These are phyloP conservation scores for Zosterops hypoxanthus DNA, from an alignment of 2,113 vertebrate species.

Conservation along the genomic window DNA sequence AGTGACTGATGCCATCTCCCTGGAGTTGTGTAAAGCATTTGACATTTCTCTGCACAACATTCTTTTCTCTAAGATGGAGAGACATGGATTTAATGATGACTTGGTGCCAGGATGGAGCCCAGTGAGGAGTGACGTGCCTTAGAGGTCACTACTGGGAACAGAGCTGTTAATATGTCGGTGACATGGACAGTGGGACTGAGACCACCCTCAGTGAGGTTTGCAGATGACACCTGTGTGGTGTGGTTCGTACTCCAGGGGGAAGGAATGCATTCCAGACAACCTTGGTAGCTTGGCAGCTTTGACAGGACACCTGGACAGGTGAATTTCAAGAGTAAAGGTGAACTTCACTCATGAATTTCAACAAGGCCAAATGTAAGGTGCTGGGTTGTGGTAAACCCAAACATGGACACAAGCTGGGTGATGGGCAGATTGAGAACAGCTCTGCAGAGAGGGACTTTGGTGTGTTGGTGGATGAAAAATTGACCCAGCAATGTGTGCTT, in stretches of 20 bases:
- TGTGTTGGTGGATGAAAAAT: not conserved
- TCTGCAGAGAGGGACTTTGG: not conserved
- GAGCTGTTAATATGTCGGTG: accelerated
- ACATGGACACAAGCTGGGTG: too few species aligned
- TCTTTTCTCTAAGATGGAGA: not conserved
- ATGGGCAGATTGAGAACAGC: not conserved
- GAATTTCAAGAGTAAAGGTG: not conserved
- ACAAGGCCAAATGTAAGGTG: not conserved
- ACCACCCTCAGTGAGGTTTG: not conserved
- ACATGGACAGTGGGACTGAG: not conserved
- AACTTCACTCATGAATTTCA: not conserved
- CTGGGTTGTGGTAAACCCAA: not conserved
- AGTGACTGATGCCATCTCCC: not conserved
- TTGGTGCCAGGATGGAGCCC: not conserved
- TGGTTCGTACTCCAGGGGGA: not conserved
- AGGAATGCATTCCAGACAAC: not conserved
- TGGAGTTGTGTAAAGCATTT: not conserved
- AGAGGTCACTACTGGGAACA: not conserved
- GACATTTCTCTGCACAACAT: not conserved
- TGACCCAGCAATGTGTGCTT: not conserved
- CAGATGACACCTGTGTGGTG: not conserved
- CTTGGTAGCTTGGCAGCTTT: not conserved
- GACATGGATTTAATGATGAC: not conserved
- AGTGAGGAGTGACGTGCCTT: accelerated
- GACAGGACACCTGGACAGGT: not conserved